A percentile compares a stretch with the other conserved stretches of the same genome.
Evolutionary conservation across 1,140 invertebrate species (phyloP).

Genomic region (Babylonia areolata): DNA sequence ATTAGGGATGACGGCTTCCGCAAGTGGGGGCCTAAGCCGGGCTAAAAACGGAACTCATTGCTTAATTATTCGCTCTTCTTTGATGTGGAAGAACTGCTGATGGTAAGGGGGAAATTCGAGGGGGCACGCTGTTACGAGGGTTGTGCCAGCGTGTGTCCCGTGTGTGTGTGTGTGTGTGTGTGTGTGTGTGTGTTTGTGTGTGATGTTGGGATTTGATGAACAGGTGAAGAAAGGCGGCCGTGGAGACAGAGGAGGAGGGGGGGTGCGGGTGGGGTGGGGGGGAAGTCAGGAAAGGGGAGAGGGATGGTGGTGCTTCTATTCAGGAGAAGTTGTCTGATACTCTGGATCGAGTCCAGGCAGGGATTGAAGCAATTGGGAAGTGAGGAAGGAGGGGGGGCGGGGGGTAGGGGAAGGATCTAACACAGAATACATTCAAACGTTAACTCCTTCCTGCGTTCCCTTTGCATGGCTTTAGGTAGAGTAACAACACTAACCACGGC

Average conservation of each 20-base stretch:
- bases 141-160: neutral
- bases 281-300: too few relatives aligned
- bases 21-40: neutral
- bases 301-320: too few relatives aligned
- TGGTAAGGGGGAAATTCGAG: neutral
- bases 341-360: too few relatives aligned
- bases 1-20: conserved; percentile 4
- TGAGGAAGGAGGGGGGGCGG: neutral
- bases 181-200: neutral
- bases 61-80: conserved; percentile 13
- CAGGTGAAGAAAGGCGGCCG: neutral
- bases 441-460: too few relatives aligned
- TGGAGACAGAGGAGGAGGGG: neutral
- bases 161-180: neutral
- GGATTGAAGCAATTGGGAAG: neutral
- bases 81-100: neutral
- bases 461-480: too few relatives aligned
- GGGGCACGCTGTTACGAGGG: neutral
- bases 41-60: conserved; percentile 23
- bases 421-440: too few relatives aligned
- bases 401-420: too few relatives aligned
- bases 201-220: neutral
- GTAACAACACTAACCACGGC: too few relatives aligned
- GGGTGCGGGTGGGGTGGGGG: neutral
- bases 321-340: neutral